These are phyloP conservation scores for Epiblema foenella DNA, from an alignment of 2,888 invertebrate species.

Conservation along the genomic window DNA sequence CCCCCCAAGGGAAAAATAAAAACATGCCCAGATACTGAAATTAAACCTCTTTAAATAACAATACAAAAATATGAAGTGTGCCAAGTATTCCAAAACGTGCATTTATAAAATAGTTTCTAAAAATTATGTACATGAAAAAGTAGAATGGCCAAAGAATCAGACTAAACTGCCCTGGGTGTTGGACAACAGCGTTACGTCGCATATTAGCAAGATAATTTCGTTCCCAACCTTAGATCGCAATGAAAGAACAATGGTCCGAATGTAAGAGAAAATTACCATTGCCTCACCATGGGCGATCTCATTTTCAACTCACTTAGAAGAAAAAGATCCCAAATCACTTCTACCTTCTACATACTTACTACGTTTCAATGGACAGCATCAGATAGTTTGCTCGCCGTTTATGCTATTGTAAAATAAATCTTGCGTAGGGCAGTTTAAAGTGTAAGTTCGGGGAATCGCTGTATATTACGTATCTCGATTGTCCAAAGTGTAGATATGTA, in stretches of 20 bases:
- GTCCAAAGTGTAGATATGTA: background rate
- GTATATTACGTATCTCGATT: background rate
- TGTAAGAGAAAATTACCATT: constrained; percentile 32
- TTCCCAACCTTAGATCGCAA: constrained; percentile 9
- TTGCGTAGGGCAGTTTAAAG: background rate
- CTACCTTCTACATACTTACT: background rate
- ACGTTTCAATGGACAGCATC: background rate
- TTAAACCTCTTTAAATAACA: too few relatives aligned
- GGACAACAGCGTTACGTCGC: background rate
- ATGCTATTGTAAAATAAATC: background rate
- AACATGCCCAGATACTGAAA: too few relatives aligned
- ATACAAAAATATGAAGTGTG: too few relatives aligned
- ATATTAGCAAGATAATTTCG: constrained; percentile 19
- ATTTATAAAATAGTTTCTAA: too few relatives aligned
- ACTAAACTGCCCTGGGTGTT: background rate
- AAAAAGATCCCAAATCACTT: background rate
- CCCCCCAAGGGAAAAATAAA: too few relatives aligned
- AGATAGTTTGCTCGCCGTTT: background rate
- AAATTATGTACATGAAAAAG: too few relatives aligned
- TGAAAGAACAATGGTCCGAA: constrained; percentile 25
- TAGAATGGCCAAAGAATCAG: too few relatives aligned
- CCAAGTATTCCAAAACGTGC: too few relatives aligned
- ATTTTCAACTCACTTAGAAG: background rate
- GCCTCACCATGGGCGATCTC: background rate
- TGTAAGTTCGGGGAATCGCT: background rate